Conservation (phyloP, 1,140 invertebrate genomes). For the Calephelis nemesis region DNA sequence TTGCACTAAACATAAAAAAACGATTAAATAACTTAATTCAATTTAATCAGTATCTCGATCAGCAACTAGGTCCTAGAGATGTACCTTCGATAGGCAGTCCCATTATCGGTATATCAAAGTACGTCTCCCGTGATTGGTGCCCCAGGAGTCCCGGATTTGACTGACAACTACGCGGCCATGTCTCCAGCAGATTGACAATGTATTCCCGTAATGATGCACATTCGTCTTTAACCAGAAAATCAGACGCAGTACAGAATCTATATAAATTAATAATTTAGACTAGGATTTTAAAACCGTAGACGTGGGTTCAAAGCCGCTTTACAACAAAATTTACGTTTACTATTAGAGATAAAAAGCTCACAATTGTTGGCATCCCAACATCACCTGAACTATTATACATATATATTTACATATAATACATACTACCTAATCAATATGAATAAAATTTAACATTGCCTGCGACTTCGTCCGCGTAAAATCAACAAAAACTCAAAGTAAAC, state of each 20-base stretch:
- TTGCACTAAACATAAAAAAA: not conserved
- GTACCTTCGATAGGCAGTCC: conserved; percentile 23
- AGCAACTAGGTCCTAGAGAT: conserved; percentile 27
- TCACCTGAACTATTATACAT: too few relatives aligned
- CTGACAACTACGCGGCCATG: conserved; percentile 22
- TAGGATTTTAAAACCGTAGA: too few relatives aligned
- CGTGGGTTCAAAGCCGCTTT: too few relatives aligned
- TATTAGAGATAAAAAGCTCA: too few relatives aligned
- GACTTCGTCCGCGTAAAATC: too few relatives aligned
- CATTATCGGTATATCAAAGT: conserved; percentile 36
- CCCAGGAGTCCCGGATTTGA: conserved; percentile 25
- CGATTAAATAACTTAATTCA: not conserved
- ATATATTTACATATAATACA: too few relatives aligned
- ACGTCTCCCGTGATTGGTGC: conserved; percentile 20
- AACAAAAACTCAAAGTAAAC: too few relatives aligned
- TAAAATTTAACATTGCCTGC: too few relatives aligned
- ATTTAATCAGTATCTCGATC: conserved; percentile 23
- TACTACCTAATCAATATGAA: too few relatives aligned
- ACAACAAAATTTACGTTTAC: too few relatives aligned
- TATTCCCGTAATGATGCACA: conserved; percentile 14
- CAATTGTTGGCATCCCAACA: too few relatives aligned
- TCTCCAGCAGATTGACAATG: conserved; percentile 21
- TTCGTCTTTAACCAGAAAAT: conserved; percentile 1
- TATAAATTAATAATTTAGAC: conserved; percentile 2
- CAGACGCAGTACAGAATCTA: not conserved